Evolutionary conservation across 2,888 invertebrate species (phyloP), one percentile per base, ranked within the genome.

Genomic region (Parthenolecanium corni): DNA sequence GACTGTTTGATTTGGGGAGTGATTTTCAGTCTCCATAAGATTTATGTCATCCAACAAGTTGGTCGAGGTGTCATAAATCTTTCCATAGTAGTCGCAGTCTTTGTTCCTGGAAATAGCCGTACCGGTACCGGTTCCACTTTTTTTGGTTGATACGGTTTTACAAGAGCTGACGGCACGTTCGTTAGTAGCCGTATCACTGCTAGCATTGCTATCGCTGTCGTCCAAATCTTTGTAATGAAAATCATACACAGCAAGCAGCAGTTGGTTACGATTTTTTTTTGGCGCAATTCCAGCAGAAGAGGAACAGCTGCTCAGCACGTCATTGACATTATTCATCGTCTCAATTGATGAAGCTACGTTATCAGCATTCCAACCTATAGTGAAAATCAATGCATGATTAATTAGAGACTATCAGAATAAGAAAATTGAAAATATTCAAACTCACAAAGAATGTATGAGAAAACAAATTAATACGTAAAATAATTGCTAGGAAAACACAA

Each of bases 231-330:
- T 81, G 69, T 82, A 82, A 71, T 82, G 80, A 75, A 85, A 84
- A 69, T 85, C 85, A 67, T 84, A 84, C 1, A 85, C 79, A 18
- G 85, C 77, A 52, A 85, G 74, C 71, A 82, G 84, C 71, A 72
- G 57, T 68, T 71, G 54, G 38, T 51, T 49, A 31, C 31, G 9
- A 2, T 31, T 31, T 9, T 23, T 38, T 40, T 61, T 49, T 51
- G 36, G 25, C 36, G 61, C 38, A 11, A 25, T 38, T 3, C 36
- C 38, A 18, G 36, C 31, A 12, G 38, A n/a, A 2, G 25, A 25
- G 46, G 24, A 44, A 20, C 57, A 42, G 16, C 57, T 57, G 11
- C 25, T 57, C 25, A 57, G 21, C 16, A 44, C 49, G 31, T 61
- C 58, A 21, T 47, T 47, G 12, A 61, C 61, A 49, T 49, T 49